Percentiles rank a stretch among this genome's conserved stretches.
Evolutionary conservation across 2,113 vertebrate genomes (phyloP).

Genomic region (Scomber scombrus): DNA sequence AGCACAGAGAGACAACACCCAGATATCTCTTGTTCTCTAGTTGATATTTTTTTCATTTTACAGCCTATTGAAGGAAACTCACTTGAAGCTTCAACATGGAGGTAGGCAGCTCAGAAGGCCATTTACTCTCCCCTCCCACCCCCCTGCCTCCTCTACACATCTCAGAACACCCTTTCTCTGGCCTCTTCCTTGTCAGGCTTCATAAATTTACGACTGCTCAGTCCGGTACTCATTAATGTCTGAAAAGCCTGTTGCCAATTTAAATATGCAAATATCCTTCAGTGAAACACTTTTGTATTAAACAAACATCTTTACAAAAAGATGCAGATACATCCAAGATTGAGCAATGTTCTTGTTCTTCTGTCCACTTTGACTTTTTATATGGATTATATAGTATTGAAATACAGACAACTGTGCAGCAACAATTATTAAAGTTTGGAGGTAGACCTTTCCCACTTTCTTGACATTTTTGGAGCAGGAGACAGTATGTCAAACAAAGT

Average conservation of each 20-base stretch:
- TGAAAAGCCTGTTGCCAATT: neutral
- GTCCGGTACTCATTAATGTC: slow-evolving; percentile 7
- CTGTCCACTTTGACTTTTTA: neutral
- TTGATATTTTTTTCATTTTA: slow-evolving; percentile 1
- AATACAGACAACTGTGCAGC: neutral
- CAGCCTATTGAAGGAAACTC: slow-evolving; percentile 16
- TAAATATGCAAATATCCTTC: neutral
- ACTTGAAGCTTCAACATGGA: neutral
- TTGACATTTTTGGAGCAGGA: neutral
- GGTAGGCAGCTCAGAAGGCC: slow-evolving; percentile 7
- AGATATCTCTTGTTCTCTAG: slow-evolving; percentile 13
- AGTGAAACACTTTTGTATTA: neutral
- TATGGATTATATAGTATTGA: neutral
- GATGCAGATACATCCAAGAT: neutral
- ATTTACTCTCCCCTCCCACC: neutral
- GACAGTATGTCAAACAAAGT: neutral
- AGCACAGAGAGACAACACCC: slow-evolving; percentile 1
- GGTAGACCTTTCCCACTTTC: neutral
- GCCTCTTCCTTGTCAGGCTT: slow-evolving; percentile 76
- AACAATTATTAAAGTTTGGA: neutral
- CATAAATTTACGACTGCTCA: slow-evolving; percentile 58
- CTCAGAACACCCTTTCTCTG: slow-evolving; percentile 59
- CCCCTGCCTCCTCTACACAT: slow-evolving; percentile 13
- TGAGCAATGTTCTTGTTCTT: neutral
- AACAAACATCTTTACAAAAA: neutral